Evolutionary conservation across 2,797 vertebrate genomes (phyloP).

Genomic region (Diglossa cyanea): DNA sequence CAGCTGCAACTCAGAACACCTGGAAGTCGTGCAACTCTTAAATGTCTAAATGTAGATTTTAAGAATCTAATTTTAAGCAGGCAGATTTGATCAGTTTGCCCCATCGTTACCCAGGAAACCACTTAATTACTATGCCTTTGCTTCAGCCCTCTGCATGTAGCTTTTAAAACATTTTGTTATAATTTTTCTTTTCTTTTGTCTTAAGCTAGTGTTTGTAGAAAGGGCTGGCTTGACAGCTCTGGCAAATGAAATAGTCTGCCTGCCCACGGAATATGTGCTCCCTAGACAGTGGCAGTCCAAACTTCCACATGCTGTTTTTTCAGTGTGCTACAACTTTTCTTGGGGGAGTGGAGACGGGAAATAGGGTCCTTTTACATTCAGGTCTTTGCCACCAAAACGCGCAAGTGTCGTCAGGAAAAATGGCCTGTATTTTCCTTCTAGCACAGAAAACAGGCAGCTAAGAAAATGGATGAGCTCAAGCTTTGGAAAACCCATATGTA

Average conservation of each 20-base stretch:
- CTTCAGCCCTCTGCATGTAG: conserved; percentile 2
- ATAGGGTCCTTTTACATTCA: neutral
- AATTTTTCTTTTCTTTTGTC: conserved; percentile 61
- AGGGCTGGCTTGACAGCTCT: conserved; percentile 52
- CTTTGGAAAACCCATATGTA: neutral
- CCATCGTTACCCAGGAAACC: conserved; percentile 55
- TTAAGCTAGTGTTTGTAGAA: conserved; percentile 50
- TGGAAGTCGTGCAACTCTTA: neutral
- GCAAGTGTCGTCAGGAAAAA: neutral
- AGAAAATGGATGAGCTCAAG: neutral
- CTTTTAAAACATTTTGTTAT: conserved; percentile 58
- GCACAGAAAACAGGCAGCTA: neutral
- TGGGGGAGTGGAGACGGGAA: neutral
- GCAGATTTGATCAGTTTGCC: conserved; percentile 33
- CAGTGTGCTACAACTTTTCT: neutral
- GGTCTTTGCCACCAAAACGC: neutral
- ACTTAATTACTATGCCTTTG: conserved; percentile 55
- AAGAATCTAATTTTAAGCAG: conserved; percentile 27
- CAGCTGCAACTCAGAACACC: neutral
- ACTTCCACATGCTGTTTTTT: conserved; percentile 48
- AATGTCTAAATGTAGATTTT: conserved; percentile 16
- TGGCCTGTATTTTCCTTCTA: neutral
- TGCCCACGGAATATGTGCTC: conserved; percentile 55
- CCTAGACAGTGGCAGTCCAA: conserved; percentile 54
- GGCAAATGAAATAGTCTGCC: conserved; percentile 59